Evolutionary conservation across 37 sponge, comb jelly and placozoan genomes (phyloP), one percentile per base, ranked within the genome.

Genomic region (Chondrilla cf. caribensis): DNA sequence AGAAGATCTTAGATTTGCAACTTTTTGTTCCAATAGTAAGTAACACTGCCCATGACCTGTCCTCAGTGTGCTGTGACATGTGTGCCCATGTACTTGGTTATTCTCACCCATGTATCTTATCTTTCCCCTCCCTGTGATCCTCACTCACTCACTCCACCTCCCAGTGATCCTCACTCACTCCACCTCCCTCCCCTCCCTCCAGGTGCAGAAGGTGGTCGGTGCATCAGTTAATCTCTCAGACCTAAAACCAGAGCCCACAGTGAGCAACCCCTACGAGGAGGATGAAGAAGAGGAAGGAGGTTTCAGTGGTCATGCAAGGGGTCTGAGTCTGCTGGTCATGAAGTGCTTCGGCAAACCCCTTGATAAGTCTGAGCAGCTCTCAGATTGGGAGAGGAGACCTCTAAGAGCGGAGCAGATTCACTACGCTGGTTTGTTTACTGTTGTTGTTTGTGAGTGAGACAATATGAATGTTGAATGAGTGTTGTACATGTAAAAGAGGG

Each of bases 381-480:
- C 92, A 0, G 89, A 96, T 76, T 96, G 96, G 96, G 96, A 92
- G 78, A 85, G 81, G 70, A 39, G 96, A 36, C 96, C 96, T 15
- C 84, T 94, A 1, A 59, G 58, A 15, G 43, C 19, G 5, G 89
- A 88, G 39, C 91, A 94, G 73, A 43, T 88, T 0, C 57, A 19
- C 31, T 94, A 94, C 88, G 95, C 95, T 40, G 95, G 95, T 94
- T 24, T 38, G 82, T 2, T 2, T 41, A 1, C 1, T 19, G 70
- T 2, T 11, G 17, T 17, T 55, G n/a, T n/a, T n/a, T n/a, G n/a
- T n/a, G n/a, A n/a, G 57, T 55, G 17, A 55, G 17, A 55, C 17
- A 17, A 55, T 17, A 55, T 55, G 57, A 55, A 11, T 19, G 17
- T 11, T 55, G 11, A 55, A 11, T 55, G 17, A 55, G 57, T 19